Percentiles rank a stretch among this genome's conserved stretches.
These are phyloP conservation scores for Phyllostomus discolor DNA, from an alignment of 2,113 vertebrate genomes.

Conservation along the genomic window DNA sequence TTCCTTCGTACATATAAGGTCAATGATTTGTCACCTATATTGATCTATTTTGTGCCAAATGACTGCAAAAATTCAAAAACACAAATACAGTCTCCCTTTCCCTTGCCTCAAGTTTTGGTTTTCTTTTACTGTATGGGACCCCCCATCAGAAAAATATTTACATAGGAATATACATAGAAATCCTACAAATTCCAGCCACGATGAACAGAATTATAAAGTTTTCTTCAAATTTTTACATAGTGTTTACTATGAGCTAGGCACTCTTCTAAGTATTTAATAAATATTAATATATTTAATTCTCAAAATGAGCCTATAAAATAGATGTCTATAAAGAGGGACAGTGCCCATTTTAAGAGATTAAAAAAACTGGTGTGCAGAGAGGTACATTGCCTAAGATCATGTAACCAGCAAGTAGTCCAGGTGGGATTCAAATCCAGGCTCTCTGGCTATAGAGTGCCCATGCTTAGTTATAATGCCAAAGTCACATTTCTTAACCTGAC, in stretches of 20 bases:
- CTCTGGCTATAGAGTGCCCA: fast-evolving
- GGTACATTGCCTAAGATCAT: background rate
- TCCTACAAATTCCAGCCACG: background rate
- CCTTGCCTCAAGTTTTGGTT: background rate
- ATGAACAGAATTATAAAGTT: background rate
- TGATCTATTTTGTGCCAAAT: background rate
- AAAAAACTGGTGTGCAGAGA: background rate
- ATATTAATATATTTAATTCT: background rate
- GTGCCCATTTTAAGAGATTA: background rate
- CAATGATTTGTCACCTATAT: background rate
- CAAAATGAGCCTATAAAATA: background rate
- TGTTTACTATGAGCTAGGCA: background rate
- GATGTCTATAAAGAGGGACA: background rate
- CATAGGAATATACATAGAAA: background rate
- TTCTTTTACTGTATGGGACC: background rate
- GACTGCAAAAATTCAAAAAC: background rate
- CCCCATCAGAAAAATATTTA: background rate
- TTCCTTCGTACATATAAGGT: background rate
- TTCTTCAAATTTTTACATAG: background rate
- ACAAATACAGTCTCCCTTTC: background rate
- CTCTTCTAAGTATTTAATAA: background rate
- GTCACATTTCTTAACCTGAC: background rate
- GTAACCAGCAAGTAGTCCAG: background rate
- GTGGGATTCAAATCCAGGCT: background rate
- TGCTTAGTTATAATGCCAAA: background rate